Evolutionary conservation across 1,140 invertebrate species (phyloP).

Genomic region (Antheraea mylitta): DNA sequence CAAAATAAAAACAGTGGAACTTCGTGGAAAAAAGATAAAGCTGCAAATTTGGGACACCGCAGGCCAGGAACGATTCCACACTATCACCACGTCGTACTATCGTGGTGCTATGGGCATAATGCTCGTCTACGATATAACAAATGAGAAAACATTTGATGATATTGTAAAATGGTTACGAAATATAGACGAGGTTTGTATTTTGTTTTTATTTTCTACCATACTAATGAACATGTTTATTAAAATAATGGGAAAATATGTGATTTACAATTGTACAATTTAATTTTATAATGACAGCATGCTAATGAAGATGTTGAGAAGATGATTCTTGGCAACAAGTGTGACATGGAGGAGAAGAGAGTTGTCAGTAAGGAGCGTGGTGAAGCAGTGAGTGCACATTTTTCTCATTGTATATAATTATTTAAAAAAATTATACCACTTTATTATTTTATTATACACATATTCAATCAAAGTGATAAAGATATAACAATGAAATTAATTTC

Average conservation of each 20-base stretch:
- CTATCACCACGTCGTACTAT: conserved; percentile 99
- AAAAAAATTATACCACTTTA: no score
- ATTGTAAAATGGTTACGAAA: conserved; percentile 99
- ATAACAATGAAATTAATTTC: no score
- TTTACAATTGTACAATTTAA: background rate
- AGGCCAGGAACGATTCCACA: conserved; percentile 97
- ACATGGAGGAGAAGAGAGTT: conserved; percentile 93
- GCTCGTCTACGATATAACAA: conserved; percentile 99
- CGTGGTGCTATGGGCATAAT: conserved; percentile 99
- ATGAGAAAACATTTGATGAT: conserved; percentile 99
- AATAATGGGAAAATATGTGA: background rate
- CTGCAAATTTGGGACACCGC: conserved; percentile 99
- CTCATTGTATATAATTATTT: no score
- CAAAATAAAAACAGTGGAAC: conserved; percentile 98
- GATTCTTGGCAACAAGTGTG: conserved; percentile 97
- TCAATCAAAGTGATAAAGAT: no score
- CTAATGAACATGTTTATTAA: background rate
- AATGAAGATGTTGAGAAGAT: conserved; percentile 97
- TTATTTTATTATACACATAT: no score
- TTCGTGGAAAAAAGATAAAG: conserved; percentile 99
- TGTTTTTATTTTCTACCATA: background rate
- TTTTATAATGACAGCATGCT: conserved; percentile 80
- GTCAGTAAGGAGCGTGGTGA: conserved; percentile 86
- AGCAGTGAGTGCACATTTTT: conserved; percentile 56
- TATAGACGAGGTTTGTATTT: conserved; percentile 91